Evolutionary conservation across 2,797 vertebrate species (phyloP).

Genomic region (Pantherophis alleghaniensis): DNA sequence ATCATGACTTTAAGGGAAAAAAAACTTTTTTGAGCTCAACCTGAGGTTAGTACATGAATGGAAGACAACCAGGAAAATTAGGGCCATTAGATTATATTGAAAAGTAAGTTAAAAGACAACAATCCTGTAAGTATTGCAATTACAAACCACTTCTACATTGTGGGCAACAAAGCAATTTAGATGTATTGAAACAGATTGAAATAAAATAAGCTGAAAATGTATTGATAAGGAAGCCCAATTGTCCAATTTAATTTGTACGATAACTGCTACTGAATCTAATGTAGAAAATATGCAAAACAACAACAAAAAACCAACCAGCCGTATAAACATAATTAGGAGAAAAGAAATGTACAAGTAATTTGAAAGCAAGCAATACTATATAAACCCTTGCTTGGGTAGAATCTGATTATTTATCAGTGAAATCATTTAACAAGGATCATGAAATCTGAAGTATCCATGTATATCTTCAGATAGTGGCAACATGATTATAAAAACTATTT

Average conservation of each 20-base stretch:
- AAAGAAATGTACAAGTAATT: neutral
- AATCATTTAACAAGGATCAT: neutral
- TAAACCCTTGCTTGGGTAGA: neutral
- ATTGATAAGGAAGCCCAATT: neutral
- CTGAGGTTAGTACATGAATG: neutral
- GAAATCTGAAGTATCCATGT: neutral
- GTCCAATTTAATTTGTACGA: neutral
- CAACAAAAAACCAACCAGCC: neutral
- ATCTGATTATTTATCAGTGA: neutral
- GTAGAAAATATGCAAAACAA: neutral
- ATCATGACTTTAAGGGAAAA: neutral
- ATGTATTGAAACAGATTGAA: neutral
- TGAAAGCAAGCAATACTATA: neutral
- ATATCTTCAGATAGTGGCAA: neutral
- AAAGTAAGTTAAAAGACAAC: neutral
- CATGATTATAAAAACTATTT: neutral
- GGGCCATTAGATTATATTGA: neutral
- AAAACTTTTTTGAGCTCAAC: neutral
- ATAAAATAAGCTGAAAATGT: neutral
- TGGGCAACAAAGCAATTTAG: neutral
- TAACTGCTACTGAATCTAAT: neutral
- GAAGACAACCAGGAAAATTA: neutral
- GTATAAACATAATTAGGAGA: neutral
- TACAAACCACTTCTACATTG: neutral
- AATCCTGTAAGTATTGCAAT: neutral